Conservation (phyloP, 2,113 vertebrate species). For the Ceuthmochares aereus region DNA sequence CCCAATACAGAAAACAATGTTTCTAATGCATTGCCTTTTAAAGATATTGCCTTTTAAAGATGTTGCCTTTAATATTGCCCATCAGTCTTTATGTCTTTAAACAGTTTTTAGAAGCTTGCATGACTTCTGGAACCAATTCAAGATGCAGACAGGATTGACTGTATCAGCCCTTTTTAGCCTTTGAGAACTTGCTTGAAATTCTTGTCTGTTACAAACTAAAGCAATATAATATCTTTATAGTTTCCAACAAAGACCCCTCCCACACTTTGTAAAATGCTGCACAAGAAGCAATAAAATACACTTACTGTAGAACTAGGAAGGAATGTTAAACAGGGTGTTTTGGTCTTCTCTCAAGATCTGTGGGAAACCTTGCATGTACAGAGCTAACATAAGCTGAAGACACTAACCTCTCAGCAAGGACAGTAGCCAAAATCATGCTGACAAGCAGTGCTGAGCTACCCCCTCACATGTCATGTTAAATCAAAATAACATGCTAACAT, state of each 20-base stretch:
- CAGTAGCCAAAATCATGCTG: not conserved
- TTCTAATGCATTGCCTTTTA: not conserved
- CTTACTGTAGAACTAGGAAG: not conserved
- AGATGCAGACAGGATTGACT: not conserved
- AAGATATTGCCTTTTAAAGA: not conserved
- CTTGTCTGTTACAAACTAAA: not conserved
- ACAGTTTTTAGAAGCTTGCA: not conserved
- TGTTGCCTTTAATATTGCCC: not conserved
- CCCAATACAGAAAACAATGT: not conserved
- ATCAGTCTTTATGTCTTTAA: not conserved
- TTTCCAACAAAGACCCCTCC: not conserved
- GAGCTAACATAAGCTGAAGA: not conserved
- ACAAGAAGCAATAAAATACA: not conserved
- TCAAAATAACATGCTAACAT: constrained; percentile 25
- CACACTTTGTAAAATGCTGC: not conserved
- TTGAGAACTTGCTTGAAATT: not conserved
- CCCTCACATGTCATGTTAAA: constrained; percentile 10
- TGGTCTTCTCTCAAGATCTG: not conserved
- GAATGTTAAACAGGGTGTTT: not conserved
- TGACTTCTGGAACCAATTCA: not conserved
- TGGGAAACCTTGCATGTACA: not conserved
- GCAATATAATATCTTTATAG: not conserved
- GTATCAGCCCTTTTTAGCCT: not conserved
- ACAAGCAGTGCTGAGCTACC: constrained; percentile 18
- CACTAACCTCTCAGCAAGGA: not conserved